Conservation (phyloP, 1,140 invertebrate genomes). For the Marisa cornuarietis region DNA sequence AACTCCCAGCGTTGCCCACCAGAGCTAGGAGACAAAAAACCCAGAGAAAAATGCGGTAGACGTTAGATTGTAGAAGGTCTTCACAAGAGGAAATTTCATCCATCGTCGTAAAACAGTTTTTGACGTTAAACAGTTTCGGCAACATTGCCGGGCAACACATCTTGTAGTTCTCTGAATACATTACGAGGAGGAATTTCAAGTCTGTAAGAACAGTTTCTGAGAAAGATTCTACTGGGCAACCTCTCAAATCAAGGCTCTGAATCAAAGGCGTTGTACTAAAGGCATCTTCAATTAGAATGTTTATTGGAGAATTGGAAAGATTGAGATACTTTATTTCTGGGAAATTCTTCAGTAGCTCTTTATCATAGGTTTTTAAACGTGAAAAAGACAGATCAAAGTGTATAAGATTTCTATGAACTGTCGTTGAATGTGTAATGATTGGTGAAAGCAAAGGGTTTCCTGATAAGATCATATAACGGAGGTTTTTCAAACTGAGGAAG, state of each 20-base stretch:
- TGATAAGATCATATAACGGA: neutral
- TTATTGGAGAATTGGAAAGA: neutral
- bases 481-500: neutral
- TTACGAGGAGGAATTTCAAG: neutral
- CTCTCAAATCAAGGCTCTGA: neutral
- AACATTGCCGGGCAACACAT: neutral
- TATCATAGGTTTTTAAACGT: neutral
- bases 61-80: neutral
- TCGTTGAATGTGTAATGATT: neutral
- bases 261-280: neutral
- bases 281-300: neutral
- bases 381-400: neutral
- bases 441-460: neutral
- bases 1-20: slow-evolving; percentile 34
- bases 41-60: slow-evolving; percentile 33
- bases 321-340: neutral
- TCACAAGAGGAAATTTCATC: slow-evolving; percentile 13
- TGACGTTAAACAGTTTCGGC: neutral
- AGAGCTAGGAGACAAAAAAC: slow-evolving; percentile 29
- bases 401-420: too few relatives aligned
- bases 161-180: neutral
- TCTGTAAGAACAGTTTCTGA: too few relatives aligned
- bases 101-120: neutral
- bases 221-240: neutral
- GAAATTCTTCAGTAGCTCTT: neutral